These are phyloP conservation scores for Wasmannia auropunctata DNA, from an alignment of 1,140 invertebrate species.

Conservation along the genomic window DNA sequence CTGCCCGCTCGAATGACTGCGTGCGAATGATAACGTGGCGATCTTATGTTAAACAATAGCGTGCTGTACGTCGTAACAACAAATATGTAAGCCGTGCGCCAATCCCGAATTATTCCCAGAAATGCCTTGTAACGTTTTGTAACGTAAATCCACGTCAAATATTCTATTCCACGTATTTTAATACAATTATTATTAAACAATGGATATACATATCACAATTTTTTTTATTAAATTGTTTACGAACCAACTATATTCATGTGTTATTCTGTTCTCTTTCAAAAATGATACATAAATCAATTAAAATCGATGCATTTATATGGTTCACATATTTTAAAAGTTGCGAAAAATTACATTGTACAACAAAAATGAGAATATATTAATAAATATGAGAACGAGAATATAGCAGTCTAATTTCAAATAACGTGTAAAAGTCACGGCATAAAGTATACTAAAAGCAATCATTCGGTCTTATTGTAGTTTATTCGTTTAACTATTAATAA, in stretches of 20 bases:
- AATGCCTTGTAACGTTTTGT: neutral
- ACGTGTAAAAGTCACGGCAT: neutral
- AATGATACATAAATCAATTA: neutral
- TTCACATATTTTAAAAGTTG: neutral
- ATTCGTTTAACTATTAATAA: neutral
- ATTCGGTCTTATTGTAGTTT: neutral
- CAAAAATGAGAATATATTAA: neutral
- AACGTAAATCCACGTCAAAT: neutral
- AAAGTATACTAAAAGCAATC: neutral
- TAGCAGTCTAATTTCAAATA: neutral
- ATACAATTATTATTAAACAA: neutral
- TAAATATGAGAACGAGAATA: neutral
- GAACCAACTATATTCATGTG: neutral
- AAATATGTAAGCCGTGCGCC: neutral
- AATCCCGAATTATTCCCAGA: neutral
- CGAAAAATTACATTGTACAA: neutral
- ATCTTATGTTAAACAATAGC: neutral
- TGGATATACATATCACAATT: neutral
- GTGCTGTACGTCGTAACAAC: neutral
- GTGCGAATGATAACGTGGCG: neutral
- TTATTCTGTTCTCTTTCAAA: neutral
- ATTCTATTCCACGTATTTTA: neutral
- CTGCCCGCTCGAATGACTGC: neutral
- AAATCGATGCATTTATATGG: neutral
- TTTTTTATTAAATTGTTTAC: neutral